Evolutionary conservation across 2,113 vertebrate genomes (phyloP).

Genomic region (Myiagra hebetior): DNA sequence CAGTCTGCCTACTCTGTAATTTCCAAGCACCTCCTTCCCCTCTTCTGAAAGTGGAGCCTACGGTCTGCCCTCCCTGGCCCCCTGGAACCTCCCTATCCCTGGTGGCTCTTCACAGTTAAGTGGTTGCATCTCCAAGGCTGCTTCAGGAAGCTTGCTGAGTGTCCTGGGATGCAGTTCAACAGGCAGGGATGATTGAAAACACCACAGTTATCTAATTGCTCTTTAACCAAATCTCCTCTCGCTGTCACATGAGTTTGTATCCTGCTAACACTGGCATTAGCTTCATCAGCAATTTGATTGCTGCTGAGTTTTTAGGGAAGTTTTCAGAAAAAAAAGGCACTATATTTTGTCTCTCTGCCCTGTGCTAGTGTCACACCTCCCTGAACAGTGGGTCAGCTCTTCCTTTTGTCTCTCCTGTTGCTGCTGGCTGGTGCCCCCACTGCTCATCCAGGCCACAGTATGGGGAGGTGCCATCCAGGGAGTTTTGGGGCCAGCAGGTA

Average conservation of each 20-base stretch:
- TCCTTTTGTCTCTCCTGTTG: background rate
- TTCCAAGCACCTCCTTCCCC: background rate
- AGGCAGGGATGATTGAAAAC: constrained; percentile 20
- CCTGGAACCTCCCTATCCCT: constrained; percentile 8
- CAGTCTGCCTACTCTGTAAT: background rate
- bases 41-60: background rate
- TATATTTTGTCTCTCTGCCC: background rate
- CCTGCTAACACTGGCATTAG: background rate
- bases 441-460: background rate
- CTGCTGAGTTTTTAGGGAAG: background rate
- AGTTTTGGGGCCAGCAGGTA: background rate
- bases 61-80: background rate
- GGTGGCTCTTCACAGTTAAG: background rate
- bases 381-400: background rate
- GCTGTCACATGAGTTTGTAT: accelerated
- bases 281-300: background rate
- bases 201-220: constrained; percentile 3
- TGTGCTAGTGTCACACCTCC: background rate
- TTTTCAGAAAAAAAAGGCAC: background rate
- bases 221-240: background rate
- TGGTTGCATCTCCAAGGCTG: background rate
- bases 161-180: constrained; percentile 42
- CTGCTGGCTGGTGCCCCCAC: background rate
- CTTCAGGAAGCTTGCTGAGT: constrained; percentile 25
- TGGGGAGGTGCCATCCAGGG: background rate